phyloP scores from a whole-genome alignment of 2,113 vertebrate species.

The Bubo blakistoni region DNA sequence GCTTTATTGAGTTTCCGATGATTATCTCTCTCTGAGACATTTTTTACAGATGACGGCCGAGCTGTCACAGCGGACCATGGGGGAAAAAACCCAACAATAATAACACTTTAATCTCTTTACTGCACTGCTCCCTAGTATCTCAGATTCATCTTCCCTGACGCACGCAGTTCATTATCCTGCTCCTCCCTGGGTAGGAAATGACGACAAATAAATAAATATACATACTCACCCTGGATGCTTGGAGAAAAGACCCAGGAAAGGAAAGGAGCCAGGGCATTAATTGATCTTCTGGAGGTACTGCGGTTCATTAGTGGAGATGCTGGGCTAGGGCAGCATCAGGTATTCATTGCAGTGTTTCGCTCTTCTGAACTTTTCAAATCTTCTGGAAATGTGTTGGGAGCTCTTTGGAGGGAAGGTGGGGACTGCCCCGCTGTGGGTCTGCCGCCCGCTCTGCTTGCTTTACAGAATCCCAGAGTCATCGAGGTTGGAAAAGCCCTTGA shows the following conservation, averaged over 20 bases:
- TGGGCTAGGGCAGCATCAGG: constrained; percentile 2
- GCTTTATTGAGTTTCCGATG: constrained; percentile 99
- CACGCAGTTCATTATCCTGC: constrained; percentile 79
- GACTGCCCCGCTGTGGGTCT: fast-evolving
- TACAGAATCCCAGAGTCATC: no score
- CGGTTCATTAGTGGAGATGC: constrained; percentile 63
- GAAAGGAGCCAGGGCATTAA: constrained; percentile 56
- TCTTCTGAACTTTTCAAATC: constrained; percentile 22
- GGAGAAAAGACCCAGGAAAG: constrained; percentile 51
- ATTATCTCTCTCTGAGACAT: constrained; percentile 95
- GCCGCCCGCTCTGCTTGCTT: fast-evolving
- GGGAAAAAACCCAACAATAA: constrained; percentile 79
- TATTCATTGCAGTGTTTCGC: constrained; percentile 25
- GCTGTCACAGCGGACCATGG: constrained; percentile 81
- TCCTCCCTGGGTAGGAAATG: constrained; percentile 81
- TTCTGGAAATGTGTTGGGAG: constrained; percentile 38
- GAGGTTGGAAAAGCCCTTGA: no score
- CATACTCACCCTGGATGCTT: constrained; percentile 45
- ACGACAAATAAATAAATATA: constrained; percentile 76
- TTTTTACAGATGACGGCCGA: constrained; percentile 88
- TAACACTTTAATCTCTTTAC: constrained; percentile 87
- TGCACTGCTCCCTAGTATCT: constrained; percentile 81
- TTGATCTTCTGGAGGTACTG: constrained; percentile 66
- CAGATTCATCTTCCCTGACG: constrained; percentile 88
- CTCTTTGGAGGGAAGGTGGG: neutral